Conservation (phyloP, 1,140 invertebrate species). For the Dinoponera quadriceps region DNA sequence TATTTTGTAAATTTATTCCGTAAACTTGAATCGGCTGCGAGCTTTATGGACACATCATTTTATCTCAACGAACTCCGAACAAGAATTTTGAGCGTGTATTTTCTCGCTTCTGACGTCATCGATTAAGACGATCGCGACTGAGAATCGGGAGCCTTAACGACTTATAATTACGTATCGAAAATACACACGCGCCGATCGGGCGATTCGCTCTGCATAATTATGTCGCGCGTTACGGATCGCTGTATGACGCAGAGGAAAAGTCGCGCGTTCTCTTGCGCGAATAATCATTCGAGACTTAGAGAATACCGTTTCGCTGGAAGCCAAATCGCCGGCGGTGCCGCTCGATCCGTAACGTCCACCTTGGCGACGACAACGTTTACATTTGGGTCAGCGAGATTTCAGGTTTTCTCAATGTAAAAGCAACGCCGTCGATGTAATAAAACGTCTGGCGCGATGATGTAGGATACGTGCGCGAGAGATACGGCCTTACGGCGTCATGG, state of each 20-base stretch:
- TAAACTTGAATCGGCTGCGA: no score
- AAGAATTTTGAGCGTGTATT: no score
- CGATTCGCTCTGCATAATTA: no score
- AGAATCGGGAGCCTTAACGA: no score
- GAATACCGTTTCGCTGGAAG: conserved; percentile 32
- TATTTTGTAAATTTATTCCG: no score
- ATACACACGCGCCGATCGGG: no score
- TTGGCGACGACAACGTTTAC: conserved; percentile 61
- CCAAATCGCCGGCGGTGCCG: conserved; percentile 1
- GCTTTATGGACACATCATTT: no score
- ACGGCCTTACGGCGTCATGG: conserved; percentile 60
- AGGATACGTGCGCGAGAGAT: conserved; percentile 66
- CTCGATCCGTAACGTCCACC: conserved; percentile 41
- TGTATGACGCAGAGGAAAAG: background rate
- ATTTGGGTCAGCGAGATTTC: conserved; percentile 71
- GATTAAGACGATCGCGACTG: no score
- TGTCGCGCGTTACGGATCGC: background rate
- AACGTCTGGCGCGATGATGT: conserved; percentile 69
- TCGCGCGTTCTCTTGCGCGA: background rate
- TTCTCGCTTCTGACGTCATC: no score
- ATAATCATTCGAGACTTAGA: background rate
- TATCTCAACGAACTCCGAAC: no score
- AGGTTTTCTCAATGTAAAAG: conserved; percentile 65
- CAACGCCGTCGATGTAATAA: conserved; percentile 66
- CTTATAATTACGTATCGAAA: no score